Conservation (phyloP, 2,888 invertebrate species). For the Linyphia triangularis region DNA sequence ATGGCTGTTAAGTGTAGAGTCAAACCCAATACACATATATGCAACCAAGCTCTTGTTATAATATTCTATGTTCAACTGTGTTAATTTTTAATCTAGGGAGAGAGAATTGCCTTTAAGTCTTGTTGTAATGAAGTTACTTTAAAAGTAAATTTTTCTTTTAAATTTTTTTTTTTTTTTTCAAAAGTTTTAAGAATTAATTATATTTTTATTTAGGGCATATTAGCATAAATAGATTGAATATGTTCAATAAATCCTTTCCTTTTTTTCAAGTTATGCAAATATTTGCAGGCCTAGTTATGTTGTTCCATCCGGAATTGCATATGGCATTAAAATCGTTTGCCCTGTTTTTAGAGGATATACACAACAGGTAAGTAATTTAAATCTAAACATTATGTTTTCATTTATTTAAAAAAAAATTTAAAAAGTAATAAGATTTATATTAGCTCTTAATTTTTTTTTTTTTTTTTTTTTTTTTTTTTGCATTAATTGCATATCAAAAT, state of each 20-base stretch:
- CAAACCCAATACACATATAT: no score
- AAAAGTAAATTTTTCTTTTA: no score
- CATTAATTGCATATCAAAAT: not conserved
- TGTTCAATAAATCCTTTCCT: not conserved
- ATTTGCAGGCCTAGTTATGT: slow-evolving; percentile 86
- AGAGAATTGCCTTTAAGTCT: no score
- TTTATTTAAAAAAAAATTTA: not conserved
- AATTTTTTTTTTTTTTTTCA: no score
- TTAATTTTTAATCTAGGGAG: no score
- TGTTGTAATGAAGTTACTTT: no score
- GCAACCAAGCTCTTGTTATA: no score
- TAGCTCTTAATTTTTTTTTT: not conserved
- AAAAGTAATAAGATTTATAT: not conserved
- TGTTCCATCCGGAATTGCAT: slow-evolving; percentile 90
- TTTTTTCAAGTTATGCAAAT: not conserved
- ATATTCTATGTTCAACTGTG: no score
- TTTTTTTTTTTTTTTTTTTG: not conserved
- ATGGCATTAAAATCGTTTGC: slow-evolving; percentile 91
- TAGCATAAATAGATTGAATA: not conserved
- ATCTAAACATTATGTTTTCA: not conserved
- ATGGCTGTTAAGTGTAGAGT: no score
- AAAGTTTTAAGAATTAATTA: no score
- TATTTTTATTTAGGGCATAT: no score
- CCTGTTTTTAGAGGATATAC: slow-evolving; percentile 98
- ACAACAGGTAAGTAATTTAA: slow-evolving; percentile 85